A percentile compares a stretch with the other conserved stretches of the same genome.
Evolutionary conservation across 2,888 invertebrate genomes (phyloP).

Genomic region (Exephanes ischioxanthus): DNA sequence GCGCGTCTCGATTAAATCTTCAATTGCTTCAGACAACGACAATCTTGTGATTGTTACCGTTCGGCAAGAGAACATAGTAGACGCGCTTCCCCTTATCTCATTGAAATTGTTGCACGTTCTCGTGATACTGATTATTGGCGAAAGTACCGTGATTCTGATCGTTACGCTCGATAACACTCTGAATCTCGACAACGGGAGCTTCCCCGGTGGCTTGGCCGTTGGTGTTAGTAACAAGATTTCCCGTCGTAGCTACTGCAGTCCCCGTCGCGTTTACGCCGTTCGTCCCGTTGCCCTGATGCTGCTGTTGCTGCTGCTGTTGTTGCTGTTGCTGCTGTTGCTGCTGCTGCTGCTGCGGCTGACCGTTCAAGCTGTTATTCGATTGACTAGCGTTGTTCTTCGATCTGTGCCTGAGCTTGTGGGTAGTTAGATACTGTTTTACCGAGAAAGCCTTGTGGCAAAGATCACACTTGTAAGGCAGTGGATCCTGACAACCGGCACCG

Average conservation of each 20-base stretch:
- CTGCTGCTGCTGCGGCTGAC: constrained; percentile 71
- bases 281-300: constrained; percentile 75
- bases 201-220: constrained; percentile 75
- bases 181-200: constrained; percentile 80
- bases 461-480: constrained; percentile 87
- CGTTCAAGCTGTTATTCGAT: constrained; percentile 71
- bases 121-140: constrained; percentile 80
- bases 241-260: constrained; percentile 69
- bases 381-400: constrained; percentile 85
- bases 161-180: constrained; percentile 80
- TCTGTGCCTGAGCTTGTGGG: constrained; percentile 87
- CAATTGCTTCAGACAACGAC: constrained; percentile 79
- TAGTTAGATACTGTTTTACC: constrained; percentile 88
- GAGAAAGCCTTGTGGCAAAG: constrained; percentile 88
- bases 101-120: constrained; percentile 82
- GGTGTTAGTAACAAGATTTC: constrained; percentile 73
- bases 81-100: constrained; percentile 85
- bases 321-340: constrained; percentile 71
- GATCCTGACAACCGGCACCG: constrained; percentile 77
- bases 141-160: constrained; percentile 75
- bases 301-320: constrained; percentile 76
- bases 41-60: constrained; percentile 84
- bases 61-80: constrained; percentile 84
- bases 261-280: constrained; percentile 71
- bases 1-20: constrained; percentile 40